A percentile compares a stretch with the other conserved stretches of the same genome.
Conservation (phyloP, 2,113 vertebrate species). For the Choloepus hoffmanni region DNA sequence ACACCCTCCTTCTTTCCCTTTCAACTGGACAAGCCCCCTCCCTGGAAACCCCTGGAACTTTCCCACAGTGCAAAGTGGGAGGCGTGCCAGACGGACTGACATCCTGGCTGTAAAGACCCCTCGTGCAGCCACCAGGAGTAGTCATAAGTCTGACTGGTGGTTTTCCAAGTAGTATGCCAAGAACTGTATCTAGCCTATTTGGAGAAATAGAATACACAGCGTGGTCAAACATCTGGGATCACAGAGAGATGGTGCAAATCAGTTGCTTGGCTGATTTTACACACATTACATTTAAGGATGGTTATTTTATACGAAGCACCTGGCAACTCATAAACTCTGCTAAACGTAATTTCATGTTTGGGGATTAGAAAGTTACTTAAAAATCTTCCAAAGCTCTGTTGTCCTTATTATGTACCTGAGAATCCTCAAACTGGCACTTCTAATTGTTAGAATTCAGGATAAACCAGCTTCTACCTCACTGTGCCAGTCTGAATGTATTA, state of each 20-base stretch:
- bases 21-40: too few species aligned
- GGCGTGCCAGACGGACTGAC: fast-evolving
- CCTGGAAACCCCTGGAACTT: not conserved
- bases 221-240: not conserved
- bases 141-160: not conserved
- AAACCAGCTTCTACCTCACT: not conserved
- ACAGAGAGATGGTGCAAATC: not conserved
- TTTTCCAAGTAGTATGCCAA: not conserved
- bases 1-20: not conserved
- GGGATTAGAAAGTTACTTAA: not conserved
- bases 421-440: not conserved
- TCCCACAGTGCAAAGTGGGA: too few species aligned
- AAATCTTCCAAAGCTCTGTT: not conserved
- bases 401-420: not conserved
- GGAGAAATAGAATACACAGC: not conserved
- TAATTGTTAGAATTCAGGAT: not conserved
- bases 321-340: not conserved
- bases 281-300: not conserved
- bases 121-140: fast-evolving
- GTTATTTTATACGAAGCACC: not conserved
- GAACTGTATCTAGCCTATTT: not conserved
- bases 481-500: too few species aligned
- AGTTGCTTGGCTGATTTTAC: not conserved
- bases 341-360: not conserved
- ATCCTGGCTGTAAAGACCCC: too few species aligned